A percentile compares a stretch with the other conserved stretches of the same genome.
Conservation (phyloP, 2,797 vertebrate genomes). For the Momotus momota region DNA sequence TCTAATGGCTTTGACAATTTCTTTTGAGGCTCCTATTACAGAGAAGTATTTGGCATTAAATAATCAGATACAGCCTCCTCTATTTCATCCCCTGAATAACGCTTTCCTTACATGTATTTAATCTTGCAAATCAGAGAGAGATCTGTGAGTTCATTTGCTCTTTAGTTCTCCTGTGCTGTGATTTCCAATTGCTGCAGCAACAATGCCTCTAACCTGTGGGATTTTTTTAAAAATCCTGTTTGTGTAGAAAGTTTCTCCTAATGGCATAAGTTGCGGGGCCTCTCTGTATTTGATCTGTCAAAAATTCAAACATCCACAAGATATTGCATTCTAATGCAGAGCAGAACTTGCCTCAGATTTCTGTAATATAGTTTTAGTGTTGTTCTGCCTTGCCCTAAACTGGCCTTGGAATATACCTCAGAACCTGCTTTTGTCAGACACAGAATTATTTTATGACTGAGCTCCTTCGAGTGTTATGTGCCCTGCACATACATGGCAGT, state of each 20-base stretch:
- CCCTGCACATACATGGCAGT: background rate
- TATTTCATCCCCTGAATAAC: background rate
- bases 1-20: background rate
- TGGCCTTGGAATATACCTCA: background rate
- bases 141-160: background rate
- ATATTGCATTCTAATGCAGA: background rate
- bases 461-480: background rate
- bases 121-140: background rate
- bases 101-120: background rate
- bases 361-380: background rate
- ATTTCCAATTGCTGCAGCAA: background rate
- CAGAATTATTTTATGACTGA: background rate
- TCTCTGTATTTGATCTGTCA: background rate
- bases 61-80: background rate
- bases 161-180: background rate
- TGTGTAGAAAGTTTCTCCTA: background rate
- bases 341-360: background rate
- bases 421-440: background rate
- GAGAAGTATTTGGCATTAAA: background rate
- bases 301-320: background rate
- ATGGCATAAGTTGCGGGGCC: background rate
- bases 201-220: background rate
- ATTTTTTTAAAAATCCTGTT: background rate
- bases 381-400: background rate
- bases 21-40: background rate